These are phyloP conservation scores for Venustoraphidia nigricollis DNA, from an alignment of 2,888 invertebrate genomes.

Conservation along the genomic window DNA sequence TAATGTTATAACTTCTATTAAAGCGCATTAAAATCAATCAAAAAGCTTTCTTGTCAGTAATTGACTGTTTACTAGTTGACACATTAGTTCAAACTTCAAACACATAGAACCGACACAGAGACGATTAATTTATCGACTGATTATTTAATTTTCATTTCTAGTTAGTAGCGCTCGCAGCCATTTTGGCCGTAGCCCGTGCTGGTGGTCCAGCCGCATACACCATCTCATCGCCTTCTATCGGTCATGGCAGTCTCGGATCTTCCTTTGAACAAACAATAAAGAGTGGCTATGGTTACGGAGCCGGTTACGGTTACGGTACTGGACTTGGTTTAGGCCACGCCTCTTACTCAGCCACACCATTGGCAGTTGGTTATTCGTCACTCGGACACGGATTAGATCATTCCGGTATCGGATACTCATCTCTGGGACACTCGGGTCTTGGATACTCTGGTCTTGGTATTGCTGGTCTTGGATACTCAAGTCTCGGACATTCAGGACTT, in stretches of 20 bases:
- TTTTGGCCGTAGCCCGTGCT: background rate
- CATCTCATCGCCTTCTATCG: constrained; percentile 1
- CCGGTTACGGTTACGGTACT: background rate
- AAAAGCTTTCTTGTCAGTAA: too few relatives aligned
- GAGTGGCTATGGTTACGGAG: constrained; percentile 18
- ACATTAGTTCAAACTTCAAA: too few relatives aligned
- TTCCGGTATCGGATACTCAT: constrained; percentile 9
- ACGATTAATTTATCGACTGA: too few relatives aligned
- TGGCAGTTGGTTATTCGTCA: constrained; percentile 1
- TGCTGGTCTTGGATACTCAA: too few relatives aligned
- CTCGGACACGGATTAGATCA: background rate
- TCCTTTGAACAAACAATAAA: constrained; percentile 21
- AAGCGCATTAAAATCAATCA: too few relatives aligned
- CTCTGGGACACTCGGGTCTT: background rate
- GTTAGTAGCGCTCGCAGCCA: background rate
- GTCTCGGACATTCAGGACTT: too few relatives aligned
- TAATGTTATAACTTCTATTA: too few relatives aligned
- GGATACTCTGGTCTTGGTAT: constrained; percentile 7
- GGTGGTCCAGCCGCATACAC: constrained; percentile 4
- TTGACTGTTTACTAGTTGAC: too few relatives aligned
- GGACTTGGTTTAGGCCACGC: constrained; percentile 6
- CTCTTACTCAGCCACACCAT: constrained; percentile 1
- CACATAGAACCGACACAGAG: too few relatives aligned
- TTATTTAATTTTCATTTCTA: too few relatives aligned
- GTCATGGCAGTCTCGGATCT: constrained; percentile 9